Percentiles rank a stretch among this genome's conserved stretches.
phyloP scores from a whole-genome alignment of 1,140 invertebrate genomes.

The Thaumetopoea pityocampa region DNA sequence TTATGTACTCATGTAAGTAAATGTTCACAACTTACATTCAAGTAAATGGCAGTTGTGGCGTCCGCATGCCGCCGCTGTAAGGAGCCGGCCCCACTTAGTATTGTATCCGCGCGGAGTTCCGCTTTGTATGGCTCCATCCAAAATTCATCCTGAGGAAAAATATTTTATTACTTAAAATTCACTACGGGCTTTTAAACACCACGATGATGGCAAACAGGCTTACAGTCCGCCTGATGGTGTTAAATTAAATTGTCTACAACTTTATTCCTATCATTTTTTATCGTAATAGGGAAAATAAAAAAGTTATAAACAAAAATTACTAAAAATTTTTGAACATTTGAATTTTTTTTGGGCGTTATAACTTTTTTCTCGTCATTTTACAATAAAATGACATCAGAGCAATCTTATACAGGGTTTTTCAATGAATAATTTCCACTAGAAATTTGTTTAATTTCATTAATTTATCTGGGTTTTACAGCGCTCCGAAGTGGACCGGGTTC shows the following conservation, averaged over 20 bases:
- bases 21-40: conserved; percentile 54
- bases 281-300: not conserved
- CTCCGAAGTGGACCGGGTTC: no score
- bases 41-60: conserved; percentile 61
- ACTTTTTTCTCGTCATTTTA: conserved; percentile 7
- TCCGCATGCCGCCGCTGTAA: conserved; percentile 45
- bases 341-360: no score
- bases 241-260: no score
- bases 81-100: conserved; percentile 51
- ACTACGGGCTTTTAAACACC: no score
- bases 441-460: no score
- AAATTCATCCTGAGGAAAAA: conserved; percentile 54
- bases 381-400: conserved; percentile 4
- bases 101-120: conserved; percentile 41
- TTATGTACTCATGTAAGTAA: not conserved
- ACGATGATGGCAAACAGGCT: no score
- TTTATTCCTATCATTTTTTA: no score
- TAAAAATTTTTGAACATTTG: not conserved
- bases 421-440: no score
- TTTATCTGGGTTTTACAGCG: no score
- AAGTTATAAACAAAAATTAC: not conserved
- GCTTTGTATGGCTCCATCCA: conserved; percentile 65
- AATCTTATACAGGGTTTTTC: conserved; percentile 3
- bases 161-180: not conserved
- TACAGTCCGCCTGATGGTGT: no score